Conservation (phyloP, 2,888 invertebrate species). For the Rhaphigaster nebulosa region DNA sequence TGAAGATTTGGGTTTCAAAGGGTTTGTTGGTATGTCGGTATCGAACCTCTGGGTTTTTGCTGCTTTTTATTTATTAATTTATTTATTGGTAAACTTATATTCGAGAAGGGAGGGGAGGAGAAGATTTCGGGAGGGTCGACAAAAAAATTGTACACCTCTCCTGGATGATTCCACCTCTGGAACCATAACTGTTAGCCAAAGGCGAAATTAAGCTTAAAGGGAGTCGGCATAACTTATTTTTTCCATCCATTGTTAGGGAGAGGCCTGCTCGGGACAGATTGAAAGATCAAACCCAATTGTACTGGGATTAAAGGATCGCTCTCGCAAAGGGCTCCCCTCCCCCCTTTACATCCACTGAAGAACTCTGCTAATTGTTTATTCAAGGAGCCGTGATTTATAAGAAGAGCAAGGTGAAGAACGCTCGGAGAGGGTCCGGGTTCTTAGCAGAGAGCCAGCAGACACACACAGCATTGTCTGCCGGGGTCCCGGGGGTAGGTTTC, state of each 20-base stretch:
- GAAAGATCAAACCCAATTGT: slow-evolving; percentile 43
- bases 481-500: background rate
- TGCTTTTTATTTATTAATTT: no score
- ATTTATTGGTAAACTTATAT: no score
- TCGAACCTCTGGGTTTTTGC: no score
- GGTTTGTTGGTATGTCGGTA: no score
- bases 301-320: slow-evolving; percentile 15
- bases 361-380: slow-evolving; percentile 34
- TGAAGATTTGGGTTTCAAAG: no score
- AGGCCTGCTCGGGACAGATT: slow-evolving; percentile 40
- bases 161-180: background rate
- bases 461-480: background rate
- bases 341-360: background rate
- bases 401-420: background rate
- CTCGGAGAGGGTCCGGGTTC: background rate
- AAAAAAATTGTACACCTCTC: background rate
- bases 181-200: background rate
- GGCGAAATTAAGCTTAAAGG: background rate
- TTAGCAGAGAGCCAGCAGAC: background rate
- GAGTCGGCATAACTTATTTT: slow-evolving; percentile 40
- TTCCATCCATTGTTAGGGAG: slow-evolving; percentile 10
- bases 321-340: background rate
- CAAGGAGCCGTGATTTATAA: slow-evolving; percentile 33
- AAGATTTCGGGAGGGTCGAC: no score
- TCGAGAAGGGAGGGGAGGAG: background rate